Conservation (phyloP, 1,140 invertebrate species). For the Psilanteris sp. region DNA sequence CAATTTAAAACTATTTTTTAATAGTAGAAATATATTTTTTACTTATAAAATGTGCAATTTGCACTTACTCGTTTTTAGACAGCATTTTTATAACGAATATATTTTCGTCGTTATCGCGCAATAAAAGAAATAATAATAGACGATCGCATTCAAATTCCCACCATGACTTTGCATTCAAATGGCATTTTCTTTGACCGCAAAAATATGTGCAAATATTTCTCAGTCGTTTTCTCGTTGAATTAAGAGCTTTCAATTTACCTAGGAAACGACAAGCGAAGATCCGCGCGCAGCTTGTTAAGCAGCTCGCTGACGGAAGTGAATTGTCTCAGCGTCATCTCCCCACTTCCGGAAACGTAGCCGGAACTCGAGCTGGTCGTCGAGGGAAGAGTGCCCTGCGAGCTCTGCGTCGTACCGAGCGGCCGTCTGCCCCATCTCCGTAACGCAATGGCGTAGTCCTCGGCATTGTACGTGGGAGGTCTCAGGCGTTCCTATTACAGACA, state of each 20-base stretch:
- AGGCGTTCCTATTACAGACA: conserved; percentile 85
- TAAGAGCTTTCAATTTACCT: conserved; percentile 86
- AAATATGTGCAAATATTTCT: no score
- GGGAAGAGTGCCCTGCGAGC: conserved; percentile 75
- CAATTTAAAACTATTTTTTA: no score
- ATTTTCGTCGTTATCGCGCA: no score
- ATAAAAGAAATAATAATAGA: no score
- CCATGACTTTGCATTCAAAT: no score
- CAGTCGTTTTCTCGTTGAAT: neutral
- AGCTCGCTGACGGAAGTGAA: conserved; percentile 92
- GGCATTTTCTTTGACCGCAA: no score
- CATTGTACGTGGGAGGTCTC: conserved; percentile 91
- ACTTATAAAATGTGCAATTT: no score
- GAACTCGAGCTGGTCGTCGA: conserved; percentile 79
- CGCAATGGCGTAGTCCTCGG: conserved; percentile 89
- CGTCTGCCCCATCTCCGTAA: conserved; percentile 88
- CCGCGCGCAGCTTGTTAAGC: conserved; percentile 91
- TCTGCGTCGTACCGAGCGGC: conserved; percentile 73
- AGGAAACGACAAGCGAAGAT: conserved; percentile 91
- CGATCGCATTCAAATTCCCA: neutral
- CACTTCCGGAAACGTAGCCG: conserved; percentile 80
- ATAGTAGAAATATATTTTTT: no score
- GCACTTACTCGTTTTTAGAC: no score
- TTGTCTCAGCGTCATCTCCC: conserved; percentile 92
- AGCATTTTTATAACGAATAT: no score